Evolutionary conservation across 2,113 vertebrate species (phyloP), one percentile per base, ranked within the genome.

Genomic region (Scomber japonicus): DNA sequence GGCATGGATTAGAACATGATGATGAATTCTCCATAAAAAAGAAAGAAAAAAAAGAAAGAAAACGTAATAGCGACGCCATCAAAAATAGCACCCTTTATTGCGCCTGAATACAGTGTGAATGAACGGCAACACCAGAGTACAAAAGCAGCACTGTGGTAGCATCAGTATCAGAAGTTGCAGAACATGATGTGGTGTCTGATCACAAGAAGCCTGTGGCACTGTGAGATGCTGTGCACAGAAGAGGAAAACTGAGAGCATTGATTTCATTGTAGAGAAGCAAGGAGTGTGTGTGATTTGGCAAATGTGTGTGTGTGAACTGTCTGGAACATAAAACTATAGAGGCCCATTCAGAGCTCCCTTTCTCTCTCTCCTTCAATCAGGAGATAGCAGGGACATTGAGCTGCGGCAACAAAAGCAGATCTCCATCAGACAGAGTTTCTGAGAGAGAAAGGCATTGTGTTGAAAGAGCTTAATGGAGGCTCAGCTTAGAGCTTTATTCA

Each of bases 351-450:
- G 73, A 81, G 81, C 70, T 55, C 80, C 75, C 80, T 84, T 87
- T 91, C 80, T 87, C 73, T 87, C 73, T 71, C 71, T 77, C 82
- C 81, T 87, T 90, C 88, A 81, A 90, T 92, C 88, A 88, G 87
- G 82, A 92, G 82, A 94, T 90, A 90, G 82, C 86, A 78, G 82
- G 75, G 86, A 93, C 91, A 91, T 91, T 90, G 87, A 92, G 84
- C 84, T 77, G 86, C 10, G 1, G 86, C 86, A 91, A 92, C 88
- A 94, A 91, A 94, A 92, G 91, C 88, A 91, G 88, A 89, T 93
- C 90, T 92, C 89, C 79, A 90, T 93, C 89, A 92, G 81, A 86
- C 77, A 72, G 86, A 84, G 81, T 89, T 90, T 88, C 74, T 78
- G 75, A 84, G 88, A 83, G 85, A 89, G 79, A 80, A 76, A 57